phyloP scores from a whole-genome alignment of 1,140 invertebrate species.

The Drosophila albomicans region DNA sequence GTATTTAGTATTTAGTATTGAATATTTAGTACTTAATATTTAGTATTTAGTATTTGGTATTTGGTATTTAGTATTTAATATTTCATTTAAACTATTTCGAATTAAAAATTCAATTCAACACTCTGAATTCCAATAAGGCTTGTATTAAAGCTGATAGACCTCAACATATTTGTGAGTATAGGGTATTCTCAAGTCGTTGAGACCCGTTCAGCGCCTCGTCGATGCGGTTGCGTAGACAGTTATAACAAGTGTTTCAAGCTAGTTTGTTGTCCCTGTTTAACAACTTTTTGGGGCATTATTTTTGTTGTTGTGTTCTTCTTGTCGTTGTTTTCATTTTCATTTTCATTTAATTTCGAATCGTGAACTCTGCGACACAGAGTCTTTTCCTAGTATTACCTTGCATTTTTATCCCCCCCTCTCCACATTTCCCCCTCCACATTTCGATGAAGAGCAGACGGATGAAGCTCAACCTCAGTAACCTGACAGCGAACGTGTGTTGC shows the following conservation, averaged over 20 bases:
- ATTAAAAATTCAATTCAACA: too few relatives aligned
- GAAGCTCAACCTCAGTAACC: not conserved
- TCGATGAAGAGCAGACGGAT: not conserved
- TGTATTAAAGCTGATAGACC: not conserved
- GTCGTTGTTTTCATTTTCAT: constrained; percentile 31
- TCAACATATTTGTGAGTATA: not conserved
- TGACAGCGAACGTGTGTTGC: constrained; percentile 52
- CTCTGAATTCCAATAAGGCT: too few relatives aligned
- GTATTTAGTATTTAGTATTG: too few relatives aligned
- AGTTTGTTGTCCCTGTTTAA: constrained; percentile 18
- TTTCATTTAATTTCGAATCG: constrained; percentile 44
- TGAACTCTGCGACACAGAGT: constrained; percentile 1
- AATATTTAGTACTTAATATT: too few relatives aligned
- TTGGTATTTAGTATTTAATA: too few relatives aligned
- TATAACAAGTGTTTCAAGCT: constrained; percentile 11
- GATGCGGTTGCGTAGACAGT: constrained; percentile 5
- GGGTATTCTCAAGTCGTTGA: not conserved
- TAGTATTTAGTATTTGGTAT: too few relatives aligned
- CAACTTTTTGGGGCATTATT: constrained; percentile 33
- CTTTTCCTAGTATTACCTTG: not conserved
- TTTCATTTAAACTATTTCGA: too few relatives aligned
- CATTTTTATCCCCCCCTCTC: not conserved
- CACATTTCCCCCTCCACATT: not conserved
- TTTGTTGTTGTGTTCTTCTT: not conserved
- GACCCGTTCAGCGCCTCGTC: not conserved